These are phyloP conservation scores for Himalopsyche japonica DNA, from an alignment of 2,888 invertebrate genomes.

Conservation along the genomic window DNA sequence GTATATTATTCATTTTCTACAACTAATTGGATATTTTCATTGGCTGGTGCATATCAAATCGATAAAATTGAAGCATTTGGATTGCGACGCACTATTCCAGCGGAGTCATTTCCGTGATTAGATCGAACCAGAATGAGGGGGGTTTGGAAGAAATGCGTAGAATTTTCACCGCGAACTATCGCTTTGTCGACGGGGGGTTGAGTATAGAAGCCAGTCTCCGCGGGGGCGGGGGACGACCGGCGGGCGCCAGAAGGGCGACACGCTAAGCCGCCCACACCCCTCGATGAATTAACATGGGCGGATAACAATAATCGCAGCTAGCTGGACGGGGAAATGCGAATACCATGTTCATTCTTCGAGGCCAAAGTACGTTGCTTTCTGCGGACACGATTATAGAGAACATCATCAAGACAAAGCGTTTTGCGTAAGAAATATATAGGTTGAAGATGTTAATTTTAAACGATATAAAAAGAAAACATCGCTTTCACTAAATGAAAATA, in stretches of 20 bases:
- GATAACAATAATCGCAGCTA: background rate
- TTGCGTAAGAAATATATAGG: background rate
- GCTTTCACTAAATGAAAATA: too few species aligned
- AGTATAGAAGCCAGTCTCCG: background rate
- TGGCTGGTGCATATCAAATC: too few species aligned
- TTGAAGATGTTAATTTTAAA: too few species aligned
- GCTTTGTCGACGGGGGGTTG: background rate
- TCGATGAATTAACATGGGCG: background rate
- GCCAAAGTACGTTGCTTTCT: background rate
- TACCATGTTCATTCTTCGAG: conserved; percentile 9
- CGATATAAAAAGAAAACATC: too few species aligned
- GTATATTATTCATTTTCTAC: too few species aligned
- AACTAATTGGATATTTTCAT: too few species aligned
- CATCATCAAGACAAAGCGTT: background rate
- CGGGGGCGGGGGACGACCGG: background rate
- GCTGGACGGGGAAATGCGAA: conserved; percentile 16
- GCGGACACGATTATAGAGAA: background rate
- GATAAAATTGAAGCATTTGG: too few species aligned
- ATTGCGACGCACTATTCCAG: background rate
- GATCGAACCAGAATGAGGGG: background rate
- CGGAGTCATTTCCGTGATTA: background rate
- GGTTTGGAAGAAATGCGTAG: background rate
- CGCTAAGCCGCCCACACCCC: background rate
- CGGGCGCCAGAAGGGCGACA: background rate
- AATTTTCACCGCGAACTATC: background rate